Percentiles rank a stretch among this genome's conserved stretches.
phyloP scores from a whole-genome alignment of 2,888 invertebrate genomes.

The Drosophila stalkeri region DNA sequence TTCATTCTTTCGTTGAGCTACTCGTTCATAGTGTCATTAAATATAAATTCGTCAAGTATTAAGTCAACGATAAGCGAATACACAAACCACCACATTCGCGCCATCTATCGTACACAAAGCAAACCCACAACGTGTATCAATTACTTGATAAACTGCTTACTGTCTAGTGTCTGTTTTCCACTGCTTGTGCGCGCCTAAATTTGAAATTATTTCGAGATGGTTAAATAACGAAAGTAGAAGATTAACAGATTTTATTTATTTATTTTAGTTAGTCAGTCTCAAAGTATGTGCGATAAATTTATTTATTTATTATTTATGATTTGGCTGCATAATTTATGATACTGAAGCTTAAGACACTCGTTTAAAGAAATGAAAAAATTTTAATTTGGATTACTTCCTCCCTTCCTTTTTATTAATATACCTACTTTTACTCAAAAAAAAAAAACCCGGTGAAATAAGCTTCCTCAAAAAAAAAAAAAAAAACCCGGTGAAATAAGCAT shows the following conservation, averaged over 20 bases:
- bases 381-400: no score
- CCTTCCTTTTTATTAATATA: no score
- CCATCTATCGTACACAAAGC: background rate
- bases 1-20: background rate
- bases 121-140: accelerated
- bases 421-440: no score
- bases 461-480: no score
- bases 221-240: background rate
- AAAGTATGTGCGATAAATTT: no score
- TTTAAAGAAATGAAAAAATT: background rate
- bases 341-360: no score
- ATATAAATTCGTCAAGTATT: background rate
- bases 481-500: no score
- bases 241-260: no score
- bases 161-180: accelerated
- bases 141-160: background rate
- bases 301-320: background rate
- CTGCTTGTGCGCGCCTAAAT: slow-evolving; percentile 3
- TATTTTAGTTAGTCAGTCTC: no score
- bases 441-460: no score
- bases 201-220: background rate
- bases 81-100: slow-evolving; percentile 3
- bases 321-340: background rate
- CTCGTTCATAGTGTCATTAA: background rate
- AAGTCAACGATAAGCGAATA: background rate